Conservation (phyloP, 2,113 vertebrate genomes). For the Gambusia holbrooki region DNA sequence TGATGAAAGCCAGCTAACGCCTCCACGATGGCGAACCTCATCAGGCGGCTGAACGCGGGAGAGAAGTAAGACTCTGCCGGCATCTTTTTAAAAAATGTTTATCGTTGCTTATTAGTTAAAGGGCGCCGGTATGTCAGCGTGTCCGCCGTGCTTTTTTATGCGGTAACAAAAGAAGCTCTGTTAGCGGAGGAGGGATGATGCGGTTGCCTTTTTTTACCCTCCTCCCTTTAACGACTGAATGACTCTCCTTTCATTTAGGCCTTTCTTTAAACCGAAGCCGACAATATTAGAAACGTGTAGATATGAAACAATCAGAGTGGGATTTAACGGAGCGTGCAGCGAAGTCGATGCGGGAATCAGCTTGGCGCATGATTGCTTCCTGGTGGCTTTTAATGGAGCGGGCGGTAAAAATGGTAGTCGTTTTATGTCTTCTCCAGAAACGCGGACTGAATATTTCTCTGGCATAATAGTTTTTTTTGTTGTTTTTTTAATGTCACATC, state of each 20-base stretch:
- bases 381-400: not conserved
- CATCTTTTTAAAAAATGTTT: not conserved
- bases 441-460: not conserved
- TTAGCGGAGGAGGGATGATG: not conserved
- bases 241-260: not conserved
- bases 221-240: not conserved
- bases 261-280: not conserved
- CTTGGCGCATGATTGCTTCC: slow-evolving; percentile 19
- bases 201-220: not conserved
- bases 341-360: not conserved
- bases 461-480: not conserved
- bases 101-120: not conserved
- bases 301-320: not conserved
- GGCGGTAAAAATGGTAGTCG: not conserved
- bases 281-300: not conserved
- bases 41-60: not conserved
- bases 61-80: slow-evolving; percentile 31
- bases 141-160: not conserved
- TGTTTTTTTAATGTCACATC: not conserved
- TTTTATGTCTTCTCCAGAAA: not conserved
- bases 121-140: not conserved
- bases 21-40: slow-evolving; percentile 28
- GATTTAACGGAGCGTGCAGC: not conserved
- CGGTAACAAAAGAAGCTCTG: slow-evolving; percentile 16
- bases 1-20: slow-evolving; percentile 4